Conservation (phyloP, 30 jellyfish, hydroid and myxozoan species). For the Hydra vulgaris region DNA sequence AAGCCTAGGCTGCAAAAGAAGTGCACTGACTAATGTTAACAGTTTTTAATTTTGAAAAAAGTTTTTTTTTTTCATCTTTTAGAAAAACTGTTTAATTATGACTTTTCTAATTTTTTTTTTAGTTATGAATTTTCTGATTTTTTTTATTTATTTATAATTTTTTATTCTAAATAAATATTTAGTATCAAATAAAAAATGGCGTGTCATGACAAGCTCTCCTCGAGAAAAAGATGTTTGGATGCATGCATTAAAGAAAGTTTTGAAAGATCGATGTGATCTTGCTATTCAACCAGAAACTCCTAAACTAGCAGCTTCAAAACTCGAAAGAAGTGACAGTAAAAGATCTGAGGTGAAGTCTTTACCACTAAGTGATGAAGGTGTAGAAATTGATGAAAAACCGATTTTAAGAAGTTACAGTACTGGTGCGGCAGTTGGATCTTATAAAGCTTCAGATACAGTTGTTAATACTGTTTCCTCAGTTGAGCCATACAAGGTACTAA, state of each 20-base stretch:
- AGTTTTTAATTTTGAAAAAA: not conserved
- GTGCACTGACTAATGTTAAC: too few species aligned
- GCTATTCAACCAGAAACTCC: not conserved
- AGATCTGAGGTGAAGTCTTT: slow-evolving; percentile 73
- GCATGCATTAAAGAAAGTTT: slow-evolving; percentile 50
- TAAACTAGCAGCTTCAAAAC: slow-evolving; percentile 42
- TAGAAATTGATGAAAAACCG: slow-evolving; percentile 42
- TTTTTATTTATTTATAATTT: too few species aligned
- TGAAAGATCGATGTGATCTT: slow-evolving; percentile 53
- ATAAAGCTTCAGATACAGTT: not conserved
- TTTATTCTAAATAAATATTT: not conserved
- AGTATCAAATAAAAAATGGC: slow-evolving; percentile 57
- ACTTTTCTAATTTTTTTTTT: too few species aligned
- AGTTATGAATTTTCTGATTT: too few species aligned
- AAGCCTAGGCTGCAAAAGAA: too few species aligned
- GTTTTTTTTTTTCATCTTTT: too few species aligned
- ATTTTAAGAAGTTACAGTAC: slow-evolving; percentile 80
- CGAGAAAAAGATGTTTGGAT: slow-evolving; percentile 93
- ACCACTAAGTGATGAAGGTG: slow-evolving; percentile 35
- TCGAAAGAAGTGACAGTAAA: slow-evolving; percentile 80
- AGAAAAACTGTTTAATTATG: too few species aligned
- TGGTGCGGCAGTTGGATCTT: slow-evolving; percentile 28
- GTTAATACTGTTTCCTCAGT: not conserved
- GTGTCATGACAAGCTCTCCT: slow-evolving; percentile 86
- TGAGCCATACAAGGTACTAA: not conserved